These are phyloP conservation scores for Troides helena DNA, from an alignment of 2,888 invertebrate genomes.

Conservation along the genomic window DNA sequence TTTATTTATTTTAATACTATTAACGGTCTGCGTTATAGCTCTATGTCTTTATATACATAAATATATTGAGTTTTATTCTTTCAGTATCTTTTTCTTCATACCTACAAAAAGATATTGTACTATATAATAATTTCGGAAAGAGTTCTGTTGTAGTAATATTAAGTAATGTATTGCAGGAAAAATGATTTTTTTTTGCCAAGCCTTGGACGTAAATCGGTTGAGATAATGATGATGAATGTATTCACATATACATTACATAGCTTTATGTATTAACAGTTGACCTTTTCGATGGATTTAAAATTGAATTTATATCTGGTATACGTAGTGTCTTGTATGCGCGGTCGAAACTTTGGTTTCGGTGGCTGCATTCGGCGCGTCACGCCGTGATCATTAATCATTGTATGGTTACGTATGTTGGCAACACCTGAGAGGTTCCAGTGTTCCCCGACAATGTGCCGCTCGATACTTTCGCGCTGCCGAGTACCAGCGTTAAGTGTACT, in stretches of 20 bases:
- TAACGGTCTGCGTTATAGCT: too few species aligned
- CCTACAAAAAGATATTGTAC: neutral
- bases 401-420: slow-evolving; percentile 53
- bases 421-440: slow-evolving; percentile 64
- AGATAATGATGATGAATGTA: too few species aligned
- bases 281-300: too few species aligned
- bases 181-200: too few species aligned
- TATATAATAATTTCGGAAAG: neutral
- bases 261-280: too few species aligned
- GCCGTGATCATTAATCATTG: slow-evolving; percentile 67
- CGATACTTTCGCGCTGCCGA: slow-evolving; percentile 32
- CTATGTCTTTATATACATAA: too few species aligned
- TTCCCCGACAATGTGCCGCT: slow-evolving; percentile 48
- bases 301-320: neutral
- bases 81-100: neutral
- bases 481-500: slow-evolving; percentile 29
- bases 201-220: too few species aligned
- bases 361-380: slow-evolving; percentile 62
- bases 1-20: too few species aligned
- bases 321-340: slow-evolving; percentile 29
- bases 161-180: too few species aligned
- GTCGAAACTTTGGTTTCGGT: slow-evolving; percentile 42
- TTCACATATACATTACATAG: too few species aligned
- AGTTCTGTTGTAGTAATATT: too few species aligned
- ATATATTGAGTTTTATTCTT: too few species aligned